Percentiles rank a stretch among this genome's conserved stretches.
phyloP scores from a whole-genome alignment of 1,140 invertebrate genomes.

The Saccostrea cuccullata region DNA sequence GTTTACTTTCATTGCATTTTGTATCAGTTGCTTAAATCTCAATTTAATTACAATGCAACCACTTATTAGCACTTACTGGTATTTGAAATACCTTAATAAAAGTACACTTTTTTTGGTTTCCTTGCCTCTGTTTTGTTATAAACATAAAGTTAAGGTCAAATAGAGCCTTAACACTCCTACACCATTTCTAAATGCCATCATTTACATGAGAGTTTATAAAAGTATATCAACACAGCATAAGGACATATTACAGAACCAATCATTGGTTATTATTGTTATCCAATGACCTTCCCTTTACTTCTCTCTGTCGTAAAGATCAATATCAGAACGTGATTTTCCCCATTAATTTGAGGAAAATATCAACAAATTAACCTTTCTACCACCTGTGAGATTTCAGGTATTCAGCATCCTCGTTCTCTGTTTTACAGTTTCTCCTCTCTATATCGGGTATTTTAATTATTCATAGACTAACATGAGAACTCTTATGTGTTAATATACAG shows the following conservation, averaged over 20 bases:
- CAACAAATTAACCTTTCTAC: conserved; percentile 31
- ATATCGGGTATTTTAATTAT: background rate
- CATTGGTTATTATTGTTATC: conserved; percentile 20
- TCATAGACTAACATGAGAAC: background rate
- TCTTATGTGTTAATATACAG: background rate
- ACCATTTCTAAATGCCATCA: conserved; percentile 10
- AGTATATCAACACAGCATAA: conserved; percentile 7
- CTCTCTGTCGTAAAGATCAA: background rate
- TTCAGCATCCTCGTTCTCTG: background rate
- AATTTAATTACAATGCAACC: background rate
- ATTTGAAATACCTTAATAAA: conserved; percentile 21
- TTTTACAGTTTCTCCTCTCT: background rate
- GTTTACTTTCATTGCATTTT: background rate
- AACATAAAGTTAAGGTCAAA: conserved; percentile 18
- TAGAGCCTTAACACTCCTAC: conserved; percentile 22
- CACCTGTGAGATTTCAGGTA: background rate
- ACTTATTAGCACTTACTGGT: conserved; percentile 14
- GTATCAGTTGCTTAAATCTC: conserved; percentile 19
- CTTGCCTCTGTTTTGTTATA: background rate
- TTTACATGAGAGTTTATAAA: conserved; percentile 25
- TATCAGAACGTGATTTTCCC: conserved; percentile 19
- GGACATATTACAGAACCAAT: conserved; percentile 13
- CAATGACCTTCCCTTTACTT: conserved; percentile 32
- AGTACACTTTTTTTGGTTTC: background rate
- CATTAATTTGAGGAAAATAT: conserved; percentile 25